Base-by-base conservation (phyloP, 2,113 vertebrate species). In the Zingel zingel region DNA sequence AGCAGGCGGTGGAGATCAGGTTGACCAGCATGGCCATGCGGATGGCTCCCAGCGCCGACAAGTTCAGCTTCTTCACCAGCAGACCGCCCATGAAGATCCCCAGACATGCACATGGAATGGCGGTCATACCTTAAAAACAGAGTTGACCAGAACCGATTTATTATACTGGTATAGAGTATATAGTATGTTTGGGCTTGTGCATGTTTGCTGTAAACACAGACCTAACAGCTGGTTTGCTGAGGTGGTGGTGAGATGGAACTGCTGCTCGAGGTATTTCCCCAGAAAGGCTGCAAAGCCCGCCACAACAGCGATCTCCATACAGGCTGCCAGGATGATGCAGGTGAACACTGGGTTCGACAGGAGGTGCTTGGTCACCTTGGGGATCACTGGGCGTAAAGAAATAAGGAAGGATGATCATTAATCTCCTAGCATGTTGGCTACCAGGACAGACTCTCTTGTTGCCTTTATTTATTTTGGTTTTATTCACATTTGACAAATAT, bases 1-100 rank as follows among this genome's bases (percentile, higher is more conserved):
- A 99, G 94, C 98, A 99, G 64, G 97, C 97, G 0, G 97, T 99
- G 94, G 98, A 99, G 74, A 99, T 96, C 88, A 99, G 93, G 95
- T 99, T 99, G 90, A 99, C 98, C 57, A 99, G 82, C 98, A 99
- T 99, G 88, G 98, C 97, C 98, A 99, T 99, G 57, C 97, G 96
- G 70, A 99, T 97, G 79, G 98, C 98, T 65, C 98, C 98, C 47
- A 99, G 95, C 0, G 98, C 97, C 0, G 97, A 97, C 78, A 99
- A 92, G 93, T 97, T 99, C 82, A 99, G 95, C 94, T 99, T 99
- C 93, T 99, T 99, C 88, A 99, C 98, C 91, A 99, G 94, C 71
- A 99, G 95, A 1, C 98, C 98, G 0, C 98, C 98, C 92, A 99
- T 94, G 93, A 99, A 99, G 94, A 99, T 99, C 43, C 98, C 98